Evolutionary conservation across 2,797 vertebrate genomes (phyloP), one percentile per base, ranked within the genome.

Genomic region (Schizopygopsis malacanthus): DNA sequence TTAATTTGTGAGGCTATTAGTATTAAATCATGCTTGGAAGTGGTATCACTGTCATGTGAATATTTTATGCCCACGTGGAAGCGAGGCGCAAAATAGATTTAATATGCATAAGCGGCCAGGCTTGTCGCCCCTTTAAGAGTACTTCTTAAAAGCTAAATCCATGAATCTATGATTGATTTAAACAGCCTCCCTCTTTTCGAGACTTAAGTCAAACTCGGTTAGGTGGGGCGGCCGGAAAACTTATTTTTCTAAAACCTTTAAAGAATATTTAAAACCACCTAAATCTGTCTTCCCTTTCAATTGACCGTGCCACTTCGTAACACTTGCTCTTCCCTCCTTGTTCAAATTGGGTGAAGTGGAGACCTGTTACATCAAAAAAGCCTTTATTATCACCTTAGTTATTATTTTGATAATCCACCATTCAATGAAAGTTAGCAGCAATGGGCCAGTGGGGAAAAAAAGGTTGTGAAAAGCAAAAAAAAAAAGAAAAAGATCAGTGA

Each of bases 371-470:
- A 28, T 67, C 37, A 18, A 87, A 88, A 83, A 89, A 90, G 83
- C 18, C 20, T 52, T 61, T 89, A 88, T 90, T 86, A 87, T 88
- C 77, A 86, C 79, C 75, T 71, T 54, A 9, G 76, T 81, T 90
- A 86, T 90, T 86, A 88, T 90, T 89, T 83, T 73, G 50, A 87
- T 90, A 90, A 91, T 90, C 89, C 89, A 82, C 67, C 79, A 12
- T 90, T 90, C 82, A 91, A 59, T 70, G 65, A 76, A 89, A 90
- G 84, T 88, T 89, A 82, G 82, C 87, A 87, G 87, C 80, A 76
- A 56, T 77, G 59, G 71, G 37, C 15, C 63, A 16, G 41, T 61
- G 15, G 54, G 63, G 61, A 77, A 77, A 71, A 81, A 81, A 87
- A 81, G 47, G 65, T 22, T 28, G 47, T 1, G 37, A 45, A 22